phyloP scores from a whole-genome alignment of 2,797 vertebrate genomes.

The Acanthis flammea region DNA sequence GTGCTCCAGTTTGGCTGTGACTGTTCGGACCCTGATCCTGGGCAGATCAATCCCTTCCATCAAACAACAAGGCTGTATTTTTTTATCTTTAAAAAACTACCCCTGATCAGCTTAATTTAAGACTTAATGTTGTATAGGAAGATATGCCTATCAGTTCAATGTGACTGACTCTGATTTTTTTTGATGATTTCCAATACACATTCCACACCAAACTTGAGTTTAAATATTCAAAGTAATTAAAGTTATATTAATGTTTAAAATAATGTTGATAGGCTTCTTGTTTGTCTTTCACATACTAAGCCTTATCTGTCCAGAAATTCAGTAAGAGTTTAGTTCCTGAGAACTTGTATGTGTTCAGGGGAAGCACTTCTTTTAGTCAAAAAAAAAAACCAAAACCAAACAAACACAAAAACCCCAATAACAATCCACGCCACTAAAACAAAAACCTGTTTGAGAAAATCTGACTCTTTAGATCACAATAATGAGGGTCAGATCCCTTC shows the following conservation, averaged over 20 bases:
- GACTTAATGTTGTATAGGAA: not conserved
- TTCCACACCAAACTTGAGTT: not conserved
- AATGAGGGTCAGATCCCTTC: not conserved
- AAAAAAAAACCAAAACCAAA: not conserved
- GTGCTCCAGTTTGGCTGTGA: not conserved
- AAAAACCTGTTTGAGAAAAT: not conserved
- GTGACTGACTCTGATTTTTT: not conserved
- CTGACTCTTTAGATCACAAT: not conserved
- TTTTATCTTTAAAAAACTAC: not conserved
- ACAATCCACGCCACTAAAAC: not conserved
- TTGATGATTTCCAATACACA: not conserved
- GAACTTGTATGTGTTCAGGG: not conserved
- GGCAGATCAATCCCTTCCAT: not conserved
- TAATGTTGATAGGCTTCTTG: not conserved
- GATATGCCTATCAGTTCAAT: not conserved
- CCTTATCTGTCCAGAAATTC: not conserved
- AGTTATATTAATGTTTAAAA: not conserved
- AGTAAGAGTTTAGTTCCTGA: not conserved
- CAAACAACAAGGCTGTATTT: not conserved
- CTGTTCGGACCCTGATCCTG: not conserved
- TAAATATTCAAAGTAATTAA: not conserved
- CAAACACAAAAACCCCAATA: not conserved
- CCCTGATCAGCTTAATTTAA: not conserved
- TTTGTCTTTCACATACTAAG: not conserved
- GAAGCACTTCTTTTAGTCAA: not conserved